Percentiles rank a stretch among this genome's conserved stretches.
Evolutionary conservation across 2,888 invertebrate species (phyloP).

Genomic region (Parnassius smintheus): DNA sequence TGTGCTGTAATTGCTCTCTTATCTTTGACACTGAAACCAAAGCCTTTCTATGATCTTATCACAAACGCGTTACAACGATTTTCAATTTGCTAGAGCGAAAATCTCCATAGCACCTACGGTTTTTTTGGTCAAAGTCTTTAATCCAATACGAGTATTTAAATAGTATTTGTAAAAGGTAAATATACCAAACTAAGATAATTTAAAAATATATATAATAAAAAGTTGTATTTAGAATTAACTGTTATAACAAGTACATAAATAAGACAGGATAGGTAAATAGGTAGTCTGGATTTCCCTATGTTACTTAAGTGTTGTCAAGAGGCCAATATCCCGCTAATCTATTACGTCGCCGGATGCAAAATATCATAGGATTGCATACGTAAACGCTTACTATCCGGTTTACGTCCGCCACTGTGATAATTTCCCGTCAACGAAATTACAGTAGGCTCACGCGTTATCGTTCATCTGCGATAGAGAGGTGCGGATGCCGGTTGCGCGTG

Average conservation of each 20-base stretch:
- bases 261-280: conserved; percentile 24
- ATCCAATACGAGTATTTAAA: too few relatives aligned
- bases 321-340: conserved; percentile 33
- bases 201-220: too few relatives aligned
- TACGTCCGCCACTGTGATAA: conserved; percentile 43
- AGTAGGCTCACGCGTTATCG: conserved; percentile 31
- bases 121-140: too few relatives aligned
- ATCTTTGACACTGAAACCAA: not conserved
- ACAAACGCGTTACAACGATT: too few relatives aligned
- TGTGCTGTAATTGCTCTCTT: not conserved
- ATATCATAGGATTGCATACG: conserved; percentile 29
- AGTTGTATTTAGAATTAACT: too few relatives aligned
- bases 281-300: conserved; percentile 26
- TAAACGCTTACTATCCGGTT: conserved; percentile 40
- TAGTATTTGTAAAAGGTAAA: too few relatives aligned
- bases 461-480: conserved; percentile 27
- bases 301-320: conserved; percentile 27
- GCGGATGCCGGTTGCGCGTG: conserved; percentile 19
- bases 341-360: conserved; percentile 49
- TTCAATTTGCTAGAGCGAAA: too few relatives aligned
- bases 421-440: conserved; percentile 55
- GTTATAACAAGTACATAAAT: too few relatives aligned
- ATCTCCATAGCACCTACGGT: too few relatives aligned
- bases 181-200: too few relatives aligned
- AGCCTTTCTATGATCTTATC: too few relatives aligned